Base-by-base conservation (phyloP, 2,113 vertebrate genomes). In the Onychostoma macrolepis region DNA sequence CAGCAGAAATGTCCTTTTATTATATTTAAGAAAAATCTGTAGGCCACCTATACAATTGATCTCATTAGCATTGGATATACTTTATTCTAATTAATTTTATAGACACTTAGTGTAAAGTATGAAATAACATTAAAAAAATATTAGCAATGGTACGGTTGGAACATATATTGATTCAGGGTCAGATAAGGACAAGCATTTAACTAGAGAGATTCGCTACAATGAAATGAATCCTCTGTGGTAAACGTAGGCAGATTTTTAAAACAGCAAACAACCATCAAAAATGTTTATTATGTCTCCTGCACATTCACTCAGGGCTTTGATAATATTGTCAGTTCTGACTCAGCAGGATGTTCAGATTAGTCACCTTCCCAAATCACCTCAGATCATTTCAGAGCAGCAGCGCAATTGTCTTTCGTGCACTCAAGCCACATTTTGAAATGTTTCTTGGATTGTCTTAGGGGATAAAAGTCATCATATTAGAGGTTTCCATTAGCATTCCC, bases 211-310 rank as follows among this genome's bases (percentile, higher is more conserved):
- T 11, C 5, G 2, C 36, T 43, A n/a, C 24, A 45, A 26, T 45
- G 19, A 72, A 41, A 24, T 72, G 24, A 75, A 75, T 71, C 4
- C 71, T 43, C 36, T 75, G 38, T 15, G 12, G n/a, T 13, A 4
- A 26, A 13, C 6, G 1, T 12, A n/a, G 24, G 1, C 24, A 75
- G 38, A 33, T 41, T 21, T 13, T 74, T 19, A 43, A 38, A 58
- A 80, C 30, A 4, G 48, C 77, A 58, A 79, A 80, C 19, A 79
- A 80, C 5, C 30, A n/a, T 2, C 5, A n/a, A 80, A 61, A 80
- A 33, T 24, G 33, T 61, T 80, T 43, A 26, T 81, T 81, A 28
- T 81, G 79, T 43, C 24, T 81, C 36, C 58, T 43, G 33, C 36
- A 36, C 9, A 7, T 76, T 8, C 26, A 12, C 41, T 45, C 24